A percentile compares a stretch with the other conserved stretches of the same genome.
These are phyloP conservation scores for Tricholauxania praeusta DNA, from an alignment of 2,888 invertebrate species.

Conservation along the genomic window DNA sequence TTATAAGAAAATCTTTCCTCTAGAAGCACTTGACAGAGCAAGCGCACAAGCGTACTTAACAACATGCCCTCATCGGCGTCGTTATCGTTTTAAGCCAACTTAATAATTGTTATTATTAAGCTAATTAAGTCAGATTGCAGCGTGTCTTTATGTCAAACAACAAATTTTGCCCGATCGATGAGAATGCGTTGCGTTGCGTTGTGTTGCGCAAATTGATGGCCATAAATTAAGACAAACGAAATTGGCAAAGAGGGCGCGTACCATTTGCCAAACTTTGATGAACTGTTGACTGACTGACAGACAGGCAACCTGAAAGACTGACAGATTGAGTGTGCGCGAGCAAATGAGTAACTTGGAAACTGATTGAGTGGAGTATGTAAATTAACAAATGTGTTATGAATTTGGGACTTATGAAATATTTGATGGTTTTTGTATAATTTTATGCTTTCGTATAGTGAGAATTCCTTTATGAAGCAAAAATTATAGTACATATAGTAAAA, in stretches of 20 bases:
- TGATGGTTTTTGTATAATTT: too few relatives aligned
- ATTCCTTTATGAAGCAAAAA: too few relatives aligned
- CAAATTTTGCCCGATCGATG: slow-evolving; percentile 48
- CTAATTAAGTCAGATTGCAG: slow-evolving; percentile 61
- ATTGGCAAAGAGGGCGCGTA: slow-evolving; percentile 9
- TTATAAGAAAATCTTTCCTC: too few relatives aligned
- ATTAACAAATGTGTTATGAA: neutral
- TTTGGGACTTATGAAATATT: neutral
- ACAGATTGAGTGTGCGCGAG: too few relatives aligned
- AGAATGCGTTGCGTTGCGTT: slow-evolving; percentile 24
- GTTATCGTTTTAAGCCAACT: slow-evolving; percentile 47
- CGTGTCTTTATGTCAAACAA: slow-evolving; percentile 60
- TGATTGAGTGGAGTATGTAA: neutral
- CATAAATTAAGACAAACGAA: slow-evolving; percentile 21
- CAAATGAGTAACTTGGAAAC: neutral
- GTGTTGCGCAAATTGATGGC: slow-evolving; percentile 19
- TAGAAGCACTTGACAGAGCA: neutral
- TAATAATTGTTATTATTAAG: slow-evolving; percentile 63
- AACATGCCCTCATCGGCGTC: slow-evolving; percentile 37
- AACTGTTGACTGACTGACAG: slow-evolving; percentile 28
- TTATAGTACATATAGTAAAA: too few relatives aligned
- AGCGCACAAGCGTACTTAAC: slow-evolving; percentile 46
- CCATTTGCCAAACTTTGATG: slow-evolving; percentile 35
- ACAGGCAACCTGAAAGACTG: neutral
- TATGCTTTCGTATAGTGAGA: too few relatives aligned